Conservation (phyloP, 1,140 invertebrate species). For the Pristionchus pacificus region DNA sequence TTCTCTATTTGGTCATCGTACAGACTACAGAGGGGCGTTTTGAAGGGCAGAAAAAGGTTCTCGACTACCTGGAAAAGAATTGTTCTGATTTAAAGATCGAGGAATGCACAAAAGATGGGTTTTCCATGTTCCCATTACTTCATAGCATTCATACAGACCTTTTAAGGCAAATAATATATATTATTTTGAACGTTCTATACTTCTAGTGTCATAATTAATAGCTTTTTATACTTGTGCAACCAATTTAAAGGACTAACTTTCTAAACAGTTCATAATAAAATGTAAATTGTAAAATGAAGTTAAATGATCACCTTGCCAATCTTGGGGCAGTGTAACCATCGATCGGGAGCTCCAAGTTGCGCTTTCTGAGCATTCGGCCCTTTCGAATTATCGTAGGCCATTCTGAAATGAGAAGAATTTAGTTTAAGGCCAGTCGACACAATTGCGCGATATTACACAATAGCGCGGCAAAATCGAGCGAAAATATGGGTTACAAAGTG, state of each 20-base stretch:
- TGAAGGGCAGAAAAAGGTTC: constrained; percentile 51
- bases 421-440: too few species aligned
- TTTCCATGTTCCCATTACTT: too few species aligned
- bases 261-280: constrained; percentile 11
- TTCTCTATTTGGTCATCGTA: constrained; percentile 48
- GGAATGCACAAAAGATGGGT: too few species aligned
- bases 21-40: constrained; percentile 48
- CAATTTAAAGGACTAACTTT: not conserved
- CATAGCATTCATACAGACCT: too few species aligned
- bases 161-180: too few species aligned
- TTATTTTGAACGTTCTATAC: not conserved
- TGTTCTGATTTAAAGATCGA: not conserved
- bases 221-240: not conserved
- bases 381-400: constrained; percentile 12
- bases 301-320: constrained; percentile 52
- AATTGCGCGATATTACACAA: too few species aligned
- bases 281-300: constrained; percentile 10
- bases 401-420: too few species aligned
- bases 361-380: constrained; percentile 36
- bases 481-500: too few species aligned
- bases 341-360: constrained; percentile 40
- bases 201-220: not conserved
- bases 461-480: too few species aligned
- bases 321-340: constrained; percentile 54
- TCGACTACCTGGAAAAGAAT: constrained; percentile 38